These are phyloP conservation scores for Clanis bilineata DNA, from an alignment of 2,888 invertebrate genomes.

Conservation along the genomic window DNA sequence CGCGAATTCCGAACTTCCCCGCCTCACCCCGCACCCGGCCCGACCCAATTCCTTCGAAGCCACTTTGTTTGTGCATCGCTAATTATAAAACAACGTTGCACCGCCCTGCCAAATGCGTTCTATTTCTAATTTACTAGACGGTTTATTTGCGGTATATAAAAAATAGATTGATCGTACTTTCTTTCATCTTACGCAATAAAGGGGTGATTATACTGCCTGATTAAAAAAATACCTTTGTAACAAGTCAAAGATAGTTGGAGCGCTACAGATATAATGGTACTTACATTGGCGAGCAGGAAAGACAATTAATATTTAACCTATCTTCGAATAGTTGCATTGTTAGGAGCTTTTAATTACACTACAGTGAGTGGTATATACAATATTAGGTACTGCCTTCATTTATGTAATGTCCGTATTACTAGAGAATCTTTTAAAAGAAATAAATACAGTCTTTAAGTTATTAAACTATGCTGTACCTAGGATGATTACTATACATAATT, in stretches of 20 bases:
- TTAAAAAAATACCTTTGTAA: neutral
- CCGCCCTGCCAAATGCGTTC: constrained; percentile 63
- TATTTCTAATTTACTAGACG: constrained; percentile 62
- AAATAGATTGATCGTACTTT: constrained; percentile 17
- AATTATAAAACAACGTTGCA: constrained; percentile 73
- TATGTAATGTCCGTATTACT: too few relatives aligned
- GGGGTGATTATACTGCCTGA: neutral
- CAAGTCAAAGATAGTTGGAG: neutral
- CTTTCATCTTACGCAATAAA: constrained; percentile 8
- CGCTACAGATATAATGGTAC: too few relatives aligned
- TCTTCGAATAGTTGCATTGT: too few relatives aligned
- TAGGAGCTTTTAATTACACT: too few relatives aligned
- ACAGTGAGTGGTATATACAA: too few relatives aligned
- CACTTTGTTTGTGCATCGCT: constrained; percentile 77
- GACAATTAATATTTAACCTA: too few relatives aligned
- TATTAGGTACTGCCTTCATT: too few relatives aligned
- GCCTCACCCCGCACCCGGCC: constrained; percentile 47
- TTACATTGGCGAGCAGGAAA: too few relatives aligned
- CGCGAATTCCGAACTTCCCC: constrained; percentile 72
- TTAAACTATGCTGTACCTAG: too few relatives aligned
- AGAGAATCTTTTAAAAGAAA: too few relatives aligned
- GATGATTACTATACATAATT: too few relatives aligned
- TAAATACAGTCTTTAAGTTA: too few relatives aligned
- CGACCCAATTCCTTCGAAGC: constrained; percentile 80
- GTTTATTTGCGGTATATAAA: constrained; percentile 45